A percentile compares a stretch with the other conserved stretches of the same genome.
Evolutionary conservation across 23 tunicate genomes (phyloP).

Genomic region (Pegea sp.): DNA sequence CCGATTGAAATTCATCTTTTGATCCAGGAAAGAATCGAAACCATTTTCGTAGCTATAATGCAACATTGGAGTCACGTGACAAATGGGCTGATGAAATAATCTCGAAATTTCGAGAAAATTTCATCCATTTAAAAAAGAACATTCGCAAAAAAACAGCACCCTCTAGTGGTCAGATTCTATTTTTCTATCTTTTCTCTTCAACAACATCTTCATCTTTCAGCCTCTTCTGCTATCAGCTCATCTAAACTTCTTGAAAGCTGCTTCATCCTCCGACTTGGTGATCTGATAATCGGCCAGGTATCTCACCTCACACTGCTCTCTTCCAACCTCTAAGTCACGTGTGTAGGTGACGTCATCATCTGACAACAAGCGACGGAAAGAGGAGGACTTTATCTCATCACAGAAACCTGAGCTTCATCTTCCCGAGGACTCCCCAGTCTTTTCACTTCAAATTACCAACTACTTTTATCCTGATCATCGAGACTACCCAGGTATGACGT

Average conservation of each 20-base stretch:
- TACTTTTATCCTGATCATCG: conserved; percentile 68
- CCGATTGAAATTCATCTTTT: neutral
- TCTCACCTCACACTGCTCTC: neutral
- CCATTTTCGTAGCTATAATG: conserved; percentile 44
- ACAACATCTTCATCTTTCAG: conserved; percentile 2
- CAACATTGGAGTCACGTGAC: conserved; percentile 26
- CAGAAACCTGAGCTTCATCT: conserved; percentile 32
- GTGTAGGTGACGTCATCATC: conserved; percentile 55
- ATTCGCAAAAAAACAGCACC: too few relatives aligned
- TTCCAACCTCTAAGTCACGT: too few relatives aligned
- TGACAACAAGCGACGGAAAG: conserved; percentile 19
- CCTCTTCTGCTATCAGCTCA: neutral
- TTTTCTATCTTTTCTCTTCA: neutral
- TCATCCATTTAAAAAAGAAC: conserved; percentile 33
- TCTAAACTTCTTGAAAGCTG: conserved; percentile 51
- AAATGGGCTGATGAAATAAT: conserved; percentile 79
- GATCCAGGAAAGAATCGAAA: conserved; percentile 19
- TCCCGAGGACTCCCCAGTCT: conserved; percentile 74
- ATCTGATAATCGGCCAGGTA: conserved; percentile 70
- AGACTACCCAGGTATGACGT: conserved; percentile 53
- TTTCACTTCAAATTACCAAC: conserved; percentile 22
- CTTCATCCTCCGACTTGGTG: conserved; percentile 33
- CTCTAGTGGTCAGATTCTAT: too few relatives aligned
- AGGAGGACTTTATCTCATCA: conserved; percentile 25
- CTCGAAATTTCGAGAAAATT: conserved; percentile 45